Conservation (phyloP, 2,888 invertebrate genomes). For the Pollenia angustigena region DNA sequence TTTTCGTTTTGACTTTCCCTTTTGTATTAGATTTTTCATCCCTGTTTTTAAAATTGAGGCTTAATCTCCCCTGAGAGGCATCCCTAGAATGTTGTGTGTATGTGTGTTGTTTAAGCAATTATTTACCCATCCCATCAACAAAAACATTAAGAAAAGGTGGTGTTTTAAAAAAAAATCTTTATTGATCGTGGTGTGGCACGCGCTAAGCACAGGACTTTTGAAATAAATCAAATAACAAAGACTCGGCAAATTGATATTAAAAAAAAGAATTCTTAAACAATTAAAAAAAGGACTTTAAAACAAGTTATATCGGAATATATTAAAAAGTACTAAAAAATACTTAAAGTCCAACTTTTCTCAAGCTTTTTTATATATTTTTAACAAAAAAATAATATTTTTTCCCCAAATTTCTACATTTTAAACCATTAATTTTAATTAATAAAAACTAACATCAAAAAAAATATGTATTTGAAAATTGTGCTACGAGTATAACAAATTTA, state of each 20-base stretch:
- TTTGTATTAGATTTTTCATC: conserved; percentile 54
- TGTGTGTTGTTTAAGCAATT: conserved; percentile 48
- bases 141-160: conserved; percentile 48
- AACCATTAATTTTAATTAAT: too few relatives aligned
- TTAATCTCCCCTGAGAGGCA: conserved; percentile 24
- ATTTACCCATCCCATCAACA: conserved; percentile 46
- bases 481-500: too few relatives aligned
- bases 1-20: conserved; percentile 35
- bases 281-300: not conserved
- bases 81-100: conserved; percentile 24
- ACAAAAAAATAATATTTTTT: too few relatives aligned
- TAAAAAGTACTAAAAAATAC: too few relatives aligned
- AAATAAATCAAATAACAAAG: conserved; percentile 34
- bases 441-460: too few relatives aligned
- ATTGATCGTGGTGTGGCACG: conserved; percentile 60
- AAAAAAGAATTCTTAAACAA: not conserved
- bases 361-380: too few relatives aligned
- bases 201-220: conserved; percentile 60
- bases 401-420: too few relatives aligned
- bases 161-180: conserved; percentile 27
- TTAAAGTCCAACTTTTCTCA: too few relatives aligned
- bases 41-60: conserved; percentile 11
- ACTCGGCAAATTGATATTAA: conserved; percentile 4
- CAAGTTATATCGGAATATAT: not conserved
- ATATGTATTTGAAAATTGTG: too few relatives aligned